Conservation (phyloP, 2,113 vertebrate genomes). For the Plestiodon gilberti region DNA sequence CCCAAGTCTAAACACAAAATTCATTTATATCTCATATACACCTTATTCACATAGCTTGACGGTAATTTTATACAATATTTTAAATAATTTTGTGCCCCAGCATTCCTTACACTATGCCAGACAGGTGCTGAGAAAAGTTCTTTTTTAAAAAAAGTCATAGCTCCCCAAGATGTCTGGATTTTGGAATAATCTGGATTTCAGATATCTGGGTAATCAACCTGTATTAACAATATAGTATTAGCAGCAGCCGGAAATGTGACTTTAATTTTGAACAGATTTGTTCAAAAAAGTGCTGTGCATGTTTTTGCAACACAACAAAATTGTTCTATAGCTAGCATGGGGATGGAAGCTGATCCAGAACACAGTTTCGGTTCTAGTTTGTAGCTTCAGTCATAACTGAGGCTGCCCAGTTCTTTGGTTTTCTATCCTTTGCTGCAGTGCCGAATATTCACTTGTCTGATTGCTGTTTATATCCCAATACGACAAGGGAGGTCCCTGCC, state of each 20-base stretch:
- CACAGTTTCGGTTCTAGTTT: neutral
- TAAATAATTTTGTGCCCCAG: too few relatives aligned
- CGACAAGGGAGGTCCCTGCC: neutral
- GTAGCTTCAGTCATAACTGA: neutral
- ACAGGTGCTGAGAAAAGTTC: too few relatives aligned
- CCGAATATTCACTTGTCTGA: neutral
- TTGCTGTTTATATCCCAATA: neutral
- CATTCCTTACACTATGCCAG: too few relatives aligned
- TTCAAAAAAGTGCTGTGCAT: neutral
- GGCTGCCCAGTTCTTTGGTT: neutral
- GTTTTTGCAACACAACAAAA: conserved; percentile 22
- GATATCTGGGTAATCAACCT: too few relatives aligned
- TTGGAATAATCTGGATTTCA: too few relatives aligned
- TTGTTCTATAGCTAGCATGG: neutral
- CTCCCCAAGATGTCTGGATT: too few relatives aligned
- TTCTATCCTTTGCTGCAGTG: neutral
- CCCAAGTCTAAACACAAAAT: too few relatives aligned
- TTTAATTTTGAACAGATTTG: neutral
- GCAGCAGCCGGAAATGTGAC: neutral
- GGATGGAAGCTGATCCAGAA: neutral
- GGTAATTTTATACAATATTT: too few relatives aligned
- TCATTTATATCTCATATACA: too few relatives aligned
- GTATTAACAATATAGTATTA: neutral
- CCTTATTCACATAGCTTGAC: too few relatives aligned
- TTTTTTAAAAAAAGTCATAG: too few relatives aligned